Conservation (phyloP, 2,113 vertebrate genomes). For the Phocoena phocoena region DNA sequence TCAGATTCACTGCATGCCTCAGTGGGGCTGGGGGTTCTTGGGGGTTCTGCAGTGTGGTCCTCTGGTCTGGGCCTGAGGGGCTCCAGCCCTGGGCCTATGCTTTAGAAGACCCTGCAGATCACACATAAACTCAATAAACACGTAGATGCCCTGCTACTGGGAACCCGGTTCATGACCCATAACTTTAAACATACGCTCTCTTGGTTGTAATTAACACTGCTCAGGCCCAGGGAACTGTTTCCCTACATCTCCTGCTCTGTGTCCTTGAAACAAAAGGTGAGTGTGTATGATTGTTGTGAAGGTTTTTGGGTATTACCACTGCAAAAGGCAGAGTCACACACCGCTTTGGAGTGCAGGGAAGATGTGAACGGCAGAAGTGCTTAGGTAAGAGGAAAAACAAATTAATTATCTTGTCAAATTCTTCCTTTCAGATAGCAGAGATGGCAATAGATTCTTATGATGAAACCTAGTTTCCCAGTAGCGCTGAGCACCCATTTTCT, state of each 20-base stretch:
- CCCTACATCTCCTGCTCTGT: neutral
- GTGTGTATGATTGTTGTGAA: rapidly evolving
- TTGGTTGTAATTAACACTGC: neutral
- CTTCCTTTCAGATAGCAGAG: neutral
- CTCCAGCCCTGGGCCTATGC: neutral
- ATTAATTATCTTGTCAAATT: neutral
- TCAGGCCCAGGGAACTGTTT: neutral
- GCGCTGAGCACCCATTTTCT: neutral
- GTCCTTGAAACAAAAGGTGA: neutral
- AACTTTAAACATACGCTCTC: rapidly evolving
- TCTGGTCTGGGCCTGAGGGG: neutral
- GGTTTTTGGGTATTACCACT: neutral
- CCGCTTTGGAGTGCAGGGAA: neutral
- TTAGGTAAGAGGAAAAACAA: neutral
- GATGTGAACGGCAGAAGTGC: neutral
- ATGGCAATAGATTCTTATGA: neutral
- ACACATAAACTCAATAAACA: neutral
- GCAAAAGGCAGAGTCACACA: neutral
- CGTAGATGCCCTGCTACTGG: neutral
- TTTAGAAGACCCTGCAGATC: neutral
- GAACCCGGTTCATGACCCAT: neutral
- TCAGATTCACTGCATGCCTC: neutral
- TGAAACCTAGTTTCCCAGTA: neutral
- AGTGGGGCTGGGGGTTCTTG: neutral
- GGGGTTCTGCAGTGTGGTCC: neutral